Percentiles rank a stretch among this genome's conserved stretches.
Conservation (phyloP, 1,140 invertebrate genomes). For the Cydia fagiglandana region DNA sequence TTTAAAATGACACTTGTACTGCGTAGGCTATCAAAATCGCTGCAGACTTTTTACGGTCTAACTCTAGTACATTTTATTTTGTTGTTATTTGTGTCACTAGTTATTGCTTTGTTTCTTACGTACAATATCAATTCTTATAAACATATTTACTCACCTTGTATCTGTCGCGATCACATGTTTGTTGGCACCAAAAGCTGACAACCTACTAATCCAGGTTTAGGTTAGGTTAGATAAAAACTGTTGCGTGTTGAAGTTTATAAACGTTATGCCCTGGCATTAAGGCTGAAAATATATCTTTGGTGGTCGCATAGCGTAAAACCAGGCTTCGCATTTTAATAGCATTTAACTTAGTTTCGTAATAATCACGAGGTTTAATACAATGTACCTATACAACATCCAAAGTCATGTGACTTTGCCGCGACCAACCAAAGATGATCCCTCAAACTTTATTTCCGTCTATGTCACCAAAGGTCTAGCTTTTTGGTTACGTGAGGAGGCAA, state of each 20-base stretch:
- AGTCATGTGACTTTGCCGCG: conserved; percentile 23
- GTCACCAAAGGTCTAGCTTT: neutral
- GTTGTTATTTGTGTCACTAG: too few species aligned
- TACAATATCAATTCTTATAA: neutral
- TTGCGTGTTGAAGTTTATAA: neutral
- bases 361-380: conserved; percentile 28
- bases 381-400: conserved; percentile 1
- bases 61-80: too few species aligned
- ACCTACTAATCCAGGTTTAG: neutral
- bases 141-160: neutral
- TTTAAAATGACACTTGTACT: too few species aligned
- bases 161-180: neutral
- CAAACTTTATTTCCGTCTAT: neutral
- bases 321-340: conserved; percentile 19
- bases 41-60: too few species aligned
- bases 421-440: neutral
- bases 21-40: too few species aligned
- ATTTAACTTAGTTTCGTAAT: conserved; percentile 25
- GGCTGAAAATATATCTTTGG: neutral
- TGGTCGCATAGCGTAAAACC: neutral
- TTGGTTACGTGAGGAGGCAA: conserved; percentile 12
- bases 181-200: neutral
- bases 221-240: neutral
- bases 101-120: too few species aligned
- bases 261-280: neutral